Percentiles rank a stretch among this genome's conserved stretches.
Evolutionary conservation across 2,113 vertebrate genomes (phyloP).

Genomic region (Ptyas mucosa): DNA sequence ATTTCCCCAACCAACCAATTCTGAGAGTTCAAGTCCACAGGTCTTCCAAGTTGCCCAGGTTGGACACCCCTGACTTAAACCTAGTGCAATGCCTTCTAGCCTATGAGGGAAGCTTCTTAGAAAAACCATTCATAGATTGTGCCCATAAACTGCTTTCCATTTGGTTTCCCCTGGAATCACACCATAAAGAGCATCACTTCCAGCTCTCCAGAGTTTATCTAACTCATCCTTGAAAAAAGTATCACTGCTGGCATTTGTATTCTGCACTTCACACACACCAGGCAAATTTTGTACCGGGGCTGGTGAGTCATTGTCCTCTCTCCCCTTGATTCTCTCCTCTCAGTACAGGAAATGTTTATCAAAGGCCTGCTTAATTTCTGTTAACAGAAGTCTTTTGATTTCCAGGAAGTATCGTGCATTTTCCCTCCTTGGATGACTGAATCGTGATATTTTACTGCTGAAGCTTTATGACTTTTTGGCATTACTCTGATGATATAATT

Average conservation of each 20-base stretch:
- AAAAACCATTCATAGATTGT: background rate
- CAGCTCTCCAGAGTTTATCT: background rate
- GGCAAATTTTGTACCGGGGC: background rate
- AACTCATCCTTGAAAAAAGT: background rate
- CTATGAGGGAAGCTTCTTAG: background rate
- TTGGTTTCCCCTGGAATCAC: background rate
- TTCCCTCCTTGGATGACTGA: conserved; percentile 2
- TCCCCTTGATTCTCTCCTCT: background rate
- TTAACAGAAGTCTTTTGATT: background rate
- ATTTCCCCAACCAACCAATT: background rate
- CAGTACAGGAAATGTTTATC: conserved; percentile 4
- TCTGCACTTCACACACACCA: background rate
- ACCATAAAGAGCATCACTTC: background rate
- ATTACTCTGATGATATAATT: background rate
- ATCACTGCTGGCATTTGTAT: background rate
- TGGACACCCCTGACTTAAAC: background rate
- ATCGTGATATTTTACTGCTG: conserved; percentile 17
- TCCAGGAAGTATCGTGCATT: conserved; percentile 2
- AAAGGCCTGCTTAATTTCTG: background rate
- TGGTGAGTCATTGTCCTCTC: conserved; percentile 11
- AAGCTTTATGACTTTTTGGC: background rate
- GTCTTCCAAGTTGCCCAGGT: background rate
- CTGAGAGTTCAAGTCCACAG: background rate
- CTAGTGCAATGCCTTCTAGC: background rate
- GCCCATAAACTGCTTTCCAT: background rate